These are phyloP conservation scores for Saccostrea echinata DNA, from an alignment of 1,140 invertebrate genomes.

Conservation along the genomic window DNA sequence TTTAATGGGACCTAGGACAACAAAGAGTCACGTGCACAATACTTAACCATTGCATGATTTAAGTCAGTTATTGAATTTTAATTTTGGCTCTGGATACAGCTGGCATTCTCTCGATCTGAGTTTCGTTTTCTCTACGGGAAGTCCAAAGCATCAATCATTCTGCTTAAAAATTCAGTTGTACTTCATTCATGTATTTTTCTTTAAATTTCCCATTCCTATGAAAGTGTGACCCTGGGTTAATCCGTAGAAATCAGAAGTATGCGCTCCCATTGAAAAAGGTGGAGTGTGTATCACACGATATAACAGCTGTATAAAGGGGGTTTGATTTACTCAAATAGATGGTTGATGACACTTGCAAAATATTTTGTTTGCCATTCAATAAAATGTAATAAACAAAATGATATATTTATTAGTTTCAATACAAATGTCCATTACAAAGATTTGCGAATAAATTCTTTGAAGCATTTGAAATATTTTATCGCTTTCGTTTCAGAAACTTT, in stretches of 20 bases:
- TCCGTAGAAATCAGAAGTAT: no score
- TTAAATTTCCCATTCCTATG: no score
- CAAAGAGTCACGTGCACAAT: not conserved
- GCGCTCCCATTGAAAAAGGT: no score
- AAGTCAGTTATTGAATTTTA: not conserved
- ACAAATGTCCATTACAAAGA: not conserved
- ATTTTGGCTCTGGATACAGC: not conserved
- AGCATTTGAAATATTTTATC: slow-evolving; percentile 38
- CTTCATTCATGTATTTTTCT: no score
- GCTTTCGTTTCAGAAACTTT: slow-evolving; percentile 14
- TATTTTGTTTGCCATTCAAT: not conserved
- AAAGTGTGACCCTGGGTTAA: no score
- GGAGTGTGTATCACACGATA: no score
- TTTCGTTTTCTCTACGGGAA: no score
- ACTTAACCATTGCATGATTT: not conserved
- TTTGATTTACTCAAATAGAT: not conserved
- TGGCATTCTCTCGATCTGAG: no score
- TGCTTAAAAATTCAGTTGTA: no score
- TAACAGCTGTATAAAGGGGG: no score
- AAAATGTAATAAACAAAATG: not conserved
- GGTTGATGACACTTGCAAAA: not conserved
- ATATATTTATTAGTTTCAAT: slow-evolving; percentile 7
- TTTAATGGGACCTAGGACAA: no score
- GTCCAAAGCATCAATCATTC: no score
- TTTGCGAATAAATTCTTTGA: not conserved